A percentile compares a stretch with the other conserved stretches of the same genome.
Evolutionary conservation across 2,113 vertebrate genomes (phyloP).

Genomic region (Myotis lucifugus): DNA sequence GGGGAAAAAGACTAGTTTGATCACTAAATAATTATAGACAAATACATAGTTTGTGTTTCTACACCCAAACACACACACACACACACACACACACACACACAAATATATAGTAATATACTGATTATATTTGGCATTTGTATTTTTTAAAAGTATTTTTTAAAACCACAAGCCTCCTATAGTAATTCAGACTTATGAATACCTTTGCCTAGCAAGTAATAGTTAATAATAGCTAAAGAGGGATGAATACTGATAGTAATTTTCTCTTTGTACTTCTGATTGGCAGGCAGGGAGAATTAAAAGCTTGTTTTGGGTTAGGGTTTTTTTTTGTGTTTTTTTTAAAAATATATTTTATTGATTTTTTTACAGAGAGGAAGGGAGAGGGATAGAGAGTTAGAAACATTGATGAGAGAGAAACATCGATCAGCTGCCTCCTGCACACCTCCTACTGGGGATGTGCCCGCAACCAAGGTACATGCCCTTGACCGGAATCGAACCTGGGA

Average conservation of each 20-base stretch:
- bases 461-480: too few species aligned
- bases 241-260: background rate
- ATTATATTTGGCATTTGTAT: constrained; percentile 15
- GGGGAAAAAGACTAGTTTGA: background rate
- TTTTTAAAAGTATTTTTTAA: constrained; percentile 40
- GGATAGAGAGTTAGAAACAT: too few species aligned
- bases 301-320: background rate
- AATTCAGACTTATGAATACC: constrained; percentile 21
- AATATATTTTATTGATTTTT: too few species aligned
- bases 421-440: too few species aligned
- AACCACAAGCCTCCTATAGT: background rate
- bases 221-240: background rate
- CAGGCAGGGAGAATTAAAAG: background rate
- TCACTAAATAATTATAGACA: constrained; percentile 32
- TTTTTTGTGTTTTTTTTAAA: background rate
- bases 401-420: too few species aligned
- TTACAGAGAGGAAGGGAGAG: too few species aligned
- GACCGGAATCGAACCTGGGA: too few species aligned
- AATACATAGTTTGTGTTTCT: background rate
- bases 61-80: background rate
- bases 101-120: background rate
- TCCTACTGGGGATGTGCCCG: too few species aligned
- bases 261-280: background rate
- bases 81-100: background rate
- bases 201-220: background rate